Base-by-base conservation (phyloP, 2,888 invertebrate genomes). In the Dorcus parallelipipedus region DNA sequence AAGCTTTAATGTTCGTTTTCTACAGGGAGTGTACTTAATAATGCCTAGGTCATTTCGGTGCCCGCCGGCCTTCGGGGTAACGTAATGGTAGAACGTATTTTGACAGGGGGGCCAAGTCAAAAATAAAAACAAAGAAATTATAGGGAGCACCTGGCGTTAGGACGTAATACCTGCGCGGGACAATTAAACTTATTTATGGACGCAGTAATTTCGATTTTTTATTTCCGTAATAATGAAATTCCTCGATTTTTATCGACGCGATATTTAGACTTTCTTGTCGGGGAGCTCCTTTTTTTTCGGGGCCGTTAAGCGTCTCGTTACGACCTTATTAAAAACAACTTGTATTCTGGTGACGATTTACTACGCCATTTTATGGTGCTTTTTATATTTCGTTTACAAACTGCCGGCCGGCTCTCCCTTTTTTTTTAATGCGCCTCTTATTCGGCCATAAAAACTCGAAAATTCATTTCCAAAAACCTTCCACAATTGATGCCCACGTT, bases 81-180 rank as follows among this genome's bases (percentile, higher is more conserved):
- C 64, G 65, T 65, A 67, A 64, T 64, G 64, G 60, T 63, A 63
- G 65, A 65, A 62, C 61, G 63, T 64, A 65, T 65, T 64, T 60
- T 64, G 66, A 64, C 61, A 64, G 14, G 14, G 64, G 56, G 63
- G 59, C 26, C 63, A 59, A 64, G 63, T 60, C 63, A 14, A 63
- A 66, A 66, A 66, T 64, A 66, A 65, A 26, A 64, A 66, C 64
- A 66, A 64, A 57, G 66, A 63, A 66, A 63, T 62, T 64, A 64
- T 63, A 63, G 60, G 55, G 59, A 63, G 62, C 66, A 66, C 66
- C 66, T 64, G 66, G 64, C 61, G 59, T 62, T 64, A 54, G 53
- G 55, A 58, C 54, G 38, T 59, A 61, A 52, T 60, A 55, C 56
- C 55, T 52, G 39, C 54, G 33, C 38, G 52, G 53, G 54, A 63